Evolutionary conservation across 2,888 invertebrate species (phyloP), one percentile per base, ranked within the genome.

Genomic region (Celastrina argiolus): DNA sequence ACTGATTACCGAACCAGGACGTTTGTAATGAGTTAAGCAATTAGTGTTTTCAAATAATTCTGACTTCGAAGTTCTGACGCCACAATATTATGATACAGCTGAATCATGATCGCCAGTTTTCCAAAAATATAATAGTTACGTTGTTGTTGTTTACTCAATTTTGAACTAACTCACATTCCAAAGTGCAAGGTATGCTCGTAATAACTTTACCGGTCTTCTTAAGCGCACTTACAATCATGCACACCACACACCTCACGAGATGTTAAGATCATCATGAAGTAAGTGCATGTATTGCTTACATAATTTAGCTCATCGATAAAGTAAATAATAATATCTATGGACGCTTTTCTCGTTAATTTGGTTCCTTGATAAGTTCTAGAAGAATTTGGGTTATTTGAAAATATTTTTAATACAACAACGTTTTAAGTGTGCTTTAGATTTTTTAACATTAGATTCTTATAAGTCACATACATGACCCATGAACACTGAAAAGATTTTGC

Each of bases 1-100:
- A 22, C 51, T 22, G 61, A 61, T 22, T 14, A 39, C 36, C 36
- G 2, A 61, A 36, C 8, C 12, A 51, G 51, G 12, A 34, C 18
- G 18, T 36, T 36, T 36, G 61, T 61, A 61, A 61, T 61, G 61
- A 22, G 34, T 16, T 22, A 31, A 39, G 39, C 18, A 36, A 39
- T 61, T 61, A 22, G 61, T 61, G 36, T 16, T 61, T n/a, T 34
- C 5, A 51, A 51, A 51, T 26, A 12, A 7, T 5, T 31, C 5
- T 7, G 31, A n/a, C n/a, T 42, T 42, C 18, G 16, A 16, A 41
- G 45, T 22, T 51, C 8, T 51, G 22, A 26, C 51, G 51, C 22
- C 26, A 51, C 51, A 22, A n/a, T n/a, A n/a, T 12, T 22, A 51
- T 51, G 51, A 51, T 51, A 22, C 22, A 22, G 51, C 22, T 26